Evolutionary conservation across 2,888 invertebrate genomes (phyloP).

Genomic region (Elmis aenea): DNA sequence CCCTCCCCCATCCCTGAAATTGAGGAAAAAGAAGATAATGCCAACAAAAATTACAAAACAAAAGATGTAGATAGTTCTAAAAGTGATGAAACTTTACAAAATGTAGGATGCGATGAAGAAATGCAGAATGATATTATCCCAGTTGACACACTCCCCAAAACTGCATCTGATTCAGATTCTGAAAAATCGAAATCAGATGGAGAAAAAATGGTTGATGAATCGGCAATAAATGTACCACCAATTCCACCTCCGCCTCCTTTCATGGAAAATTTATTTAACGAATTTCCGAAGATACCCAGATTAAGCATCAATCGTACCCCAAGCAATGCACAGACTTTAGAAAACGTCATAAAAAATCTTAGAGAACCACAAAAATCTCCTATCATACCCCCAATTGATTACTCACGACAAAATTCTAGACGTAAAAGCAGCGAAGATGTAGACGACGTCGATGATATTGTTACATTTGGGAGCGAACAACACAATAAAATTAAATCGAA

Average conservation of each 20-base stretch:
- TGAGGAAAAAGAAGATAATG: constrained; percentile 5
- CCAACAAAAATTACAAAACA: background rate
- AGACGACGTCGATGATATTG: constrained; percentile 16
- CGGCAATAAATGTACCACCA: background rate
- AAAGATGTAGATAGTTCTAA: background rate
- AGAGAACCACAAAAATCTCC: background rate
- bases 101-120: background rate
- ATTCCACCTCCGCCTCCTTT: constrained; percentile 22
- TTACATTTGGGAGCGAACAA: constrained; percentile 21
- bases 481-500: constrained; percentile 18
- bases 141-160: background rate
- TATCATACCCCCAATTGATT: constrained; percentile 4
- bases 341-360: background rate
- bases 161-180: background rate
- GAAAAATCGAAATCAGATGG: background rate
- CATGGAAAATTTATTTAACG: constrained; percentile 17
- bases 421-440: constrained; percentile 2
- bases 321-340: background rate
- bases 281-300: constrained; percentile 3
- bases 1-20: constrained; percentile 12
- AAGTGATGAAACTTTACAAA: background rate
- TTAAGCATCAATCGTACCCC: background rate
- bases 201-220: background rate
- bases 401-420: constrained; percentile 2
- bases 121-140: constrained; percentile 3